Evolutionary conservation across 2,113 vertebrate genomes (phyloP).

Genomic region (Ceratotherium simum): DNA sequence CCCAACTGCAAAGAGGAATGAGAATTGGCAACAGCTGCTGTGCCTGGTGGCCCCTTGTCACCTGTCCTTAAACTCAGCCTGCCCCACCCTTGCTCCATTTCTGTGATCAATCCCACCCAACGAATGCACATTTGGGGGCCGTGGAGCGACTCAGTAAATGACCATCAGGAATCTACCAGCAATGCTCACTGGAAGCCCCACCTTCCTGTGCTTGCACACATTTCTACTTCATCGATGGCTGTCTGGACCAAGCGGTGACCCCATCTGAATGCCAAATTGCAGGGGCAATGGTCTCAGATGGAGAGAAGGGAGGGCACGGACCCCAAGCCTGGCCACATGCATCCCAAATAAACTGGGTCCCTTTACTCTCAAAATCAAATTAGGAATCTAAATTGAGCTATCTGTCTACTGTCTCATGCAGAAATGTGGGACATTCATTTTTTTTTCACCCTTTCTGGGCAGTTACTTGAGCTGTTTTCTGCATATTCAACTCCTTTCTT

Average conservation of each 20-base stretch:
- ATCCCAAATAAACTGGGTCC: conserved; percentile 53
- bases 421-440: conserved; percentile 46
- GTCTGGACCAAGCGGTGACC: not conserved
- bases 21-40: not conserved
- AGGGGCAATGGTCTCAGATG: not conserved
- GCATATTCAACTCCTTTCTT: not conserved
- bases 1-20: not conserved
- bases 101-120: not conserved
- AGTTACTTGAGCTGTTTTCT: conserved; percentile 49
- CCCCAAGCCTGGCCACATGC: not conserved
- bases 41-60: not conserved
- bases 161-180: not conserved
- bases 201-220: not conserved
- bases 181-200: not conserved
- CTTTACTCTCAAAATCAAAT: conserved; percentile 54
- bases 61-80: not conserved
- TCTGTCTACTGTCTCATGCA: conserved; percentile 51
- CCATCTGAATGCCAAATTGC: not conserved
- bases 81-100: not conserved
- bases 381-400: conserved; percentile 58
- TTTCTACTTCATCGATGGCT: not conserved
- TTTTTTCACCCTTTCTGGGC: not conserved
- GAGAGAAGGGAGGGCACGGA: not conserved
- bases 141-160: accelerated
- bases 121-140: not conserved